Evolutionary conservation across 2,797 vertebrate species (phyloP), one percentile per base, ranked within the genome.

Genomic region (Borostomias antarcticus): DNA sequence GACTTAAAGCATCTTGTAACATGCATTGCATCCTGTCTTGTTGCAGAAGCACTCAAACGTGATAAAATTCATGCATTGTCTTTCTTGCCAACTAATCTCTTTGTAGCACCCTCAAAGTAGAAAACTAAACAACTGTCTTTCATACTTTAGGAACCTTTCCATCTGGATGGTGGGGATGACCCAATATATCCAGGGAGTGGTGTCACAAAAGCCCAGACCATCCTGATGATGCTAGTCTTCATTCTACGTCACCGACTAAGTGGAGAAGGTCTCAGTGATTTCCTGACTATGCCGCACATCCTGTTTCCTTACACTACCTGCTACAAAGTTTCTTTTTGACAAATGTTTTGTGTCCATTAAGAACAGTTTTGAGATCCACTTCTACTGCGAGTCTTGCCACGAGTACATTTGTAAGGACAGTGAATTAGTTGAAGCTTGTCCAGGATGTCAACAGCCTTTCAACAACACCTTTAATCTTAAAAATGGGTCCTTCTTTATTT

Each of bases 341-440:
- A 67, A 67, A 58, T 59, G 47, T 30, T 60, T 67, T 51, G 6
- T 51, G 40, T 58, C 65, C 25, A 58, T 67, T 23, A 50, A 45
- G 4, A 35, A 43, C 40, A 32, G 43, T 9, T 59, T 59, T 59
- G 65, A 67, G 25, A 59, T 59, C 40, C 65, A 67, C n/a, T 58
- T 67, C 56, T 67, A 67, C 26, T 67, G 56, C n/a, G 64, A 67
- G 56, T 67, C 56, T 1, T 67, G 56, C 51, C 37, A 58, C 15
- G 64, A 29, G 15, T 67, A 67, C 28, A 30, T 67, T 21, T 67
- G 56, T 59, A 67, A 67, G 56, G 64, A 32, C 35, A 53, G 26
- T 13, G 57, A 26, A 17, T n/a, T 13, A 33, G 15, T 65, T 51
- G 26, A 17, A 17, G 28, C 47, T 40, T 47, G 54, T 51, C 54